Conservation (phyloP, 2,888 invertebrate genomes). For the Bombyx huttoni region DNA sequence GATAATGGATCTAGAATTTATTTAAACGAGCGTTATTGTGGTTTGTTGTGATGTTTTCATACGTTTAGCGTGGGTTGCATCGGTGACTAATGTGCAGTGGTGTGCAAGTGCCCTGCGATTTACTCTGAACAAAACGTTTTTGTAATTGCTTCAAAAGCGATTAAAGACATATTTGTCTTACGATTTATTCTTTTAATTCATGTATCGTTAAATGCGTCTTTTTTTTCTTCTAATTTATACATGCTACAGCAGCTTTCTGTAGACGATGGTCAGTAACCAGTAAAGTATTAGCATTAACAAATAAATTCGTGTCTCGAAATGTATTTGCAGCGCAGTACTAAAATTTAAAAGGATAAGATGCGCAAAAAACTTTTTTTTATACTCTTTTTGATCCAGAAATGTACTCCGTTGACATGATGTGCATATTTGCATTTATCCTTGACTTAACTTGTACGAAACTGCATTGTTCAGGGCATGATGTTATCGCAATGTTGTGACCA, state of each 20-base stretch:
- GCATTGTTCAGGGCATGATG: conserved; percentile 22
- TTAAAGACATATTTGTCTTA: conserved; percentile 14
- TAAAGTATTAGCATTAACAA: too few relatives aligned
- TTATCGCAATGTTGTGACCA: neutral
- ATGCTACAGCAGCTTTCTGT: too few relatives aligned
- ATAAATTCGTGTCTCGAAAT: too few relatives aligned
- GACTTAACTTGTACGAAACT: conserved; percentile 34
- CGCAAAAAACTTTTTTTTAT: conserved; percentile 19
- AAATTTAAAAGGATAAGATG: too few relatives aligned
- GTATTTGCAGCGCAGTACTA: too few relatives aligned
- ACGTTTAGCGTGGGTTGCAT: conserved; percentile 22
- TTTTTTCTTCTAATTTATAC: too few relatives aligned
- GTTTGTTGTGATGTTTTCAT: conserved; percentile 16
- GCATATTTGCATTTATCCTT: conserved; percentile 55
- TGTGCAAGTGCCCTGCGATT: conserved; percentile 26
- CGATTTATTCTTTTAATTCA: conserved; percentile 5
- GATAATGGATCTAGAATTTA: conserved; percentile 5
- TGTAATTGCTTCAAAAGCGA: neutral
- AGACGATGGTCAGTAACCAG: too few relatives aligned
- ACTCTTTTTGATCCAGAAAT: conserved; percentile 29
- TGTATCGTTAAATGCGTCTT: too few relatives aligned
- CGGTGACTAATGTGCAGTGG: conserved; percentile 26
- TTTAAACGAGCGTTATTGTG: conserved; percentile 25
- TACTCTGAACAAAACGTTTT: neutral
- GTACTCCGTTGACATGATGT: conserved; percentile 40